Evolutionary conservation across 2,888 invertebrate species (phyloP).

Genomic region (Antheraea assamensis): DNA sequence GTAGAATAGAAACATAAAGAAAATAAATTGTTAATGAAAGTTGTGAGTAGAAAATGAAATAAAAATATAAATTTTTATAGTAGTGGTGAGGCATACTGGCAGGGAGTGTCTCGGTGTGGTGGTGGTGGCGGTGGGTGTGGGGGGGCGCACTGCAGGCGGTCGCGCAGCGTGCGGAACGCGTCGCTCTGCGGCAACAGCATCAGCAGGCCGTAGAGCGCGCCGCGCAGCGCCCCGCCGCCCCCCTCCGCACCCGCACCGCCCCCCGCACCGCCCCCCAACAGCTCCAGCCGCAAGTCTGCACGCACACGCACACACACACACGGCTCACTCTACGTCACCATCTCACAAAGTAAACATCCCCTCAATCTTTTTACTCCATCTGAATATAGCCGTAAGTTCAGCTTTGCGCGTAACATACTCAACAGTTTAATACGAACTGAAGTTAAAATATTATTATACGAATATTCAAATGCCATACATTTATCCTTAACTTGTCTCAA

Average conservation of each 20-base stretch:
- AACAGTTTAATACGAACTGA: no score
- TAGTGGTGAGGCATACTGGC: background rate
- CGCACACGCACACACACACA: no score
- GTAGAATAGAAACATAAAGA: no score
- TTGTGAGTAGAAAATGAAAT: no score
- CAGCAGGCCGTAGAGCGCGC: slow-evolving; percentile 95
- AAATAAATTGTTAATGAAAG: background rate
- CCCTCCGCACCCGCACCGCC: slow-evolving; percentile 84
- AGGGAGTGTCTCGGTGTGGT: slow-evolving; percentile 51
- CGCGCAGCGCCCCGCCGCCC: slow-evolving; percentile 90
- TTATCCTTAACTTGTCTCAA: no score
- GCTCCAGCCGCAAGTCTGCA: slow-evolving; percentile 94
- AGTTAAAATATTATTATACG: no score
- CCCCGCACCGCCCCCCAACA: slow-evolving; percentile 85
- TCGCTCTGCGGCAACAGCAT: slow-evolving; percentile 99
- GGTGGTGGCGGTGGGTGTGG: slow-evolving; percentile 81
- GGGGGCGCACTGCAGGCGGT: slow-evolving; percentile 84
- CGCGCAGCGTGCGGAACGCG: slow-evolving; percentile 93
- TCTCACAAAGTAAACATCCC: no score
- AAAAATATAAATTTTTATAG: no score
- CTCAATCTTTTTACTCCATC: no score
- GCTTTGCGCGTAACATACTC: no score
- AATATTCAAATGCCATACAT: no score
- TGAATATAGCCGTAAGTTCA: no score
- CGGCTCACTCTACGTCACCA: slow-evolving; percentile 18